Evolutionary conservation across 2,888 invertebrate species (phyloP), one percentile per base, ranked within the genome.

Genomic region (Pemphredon lugubris): DNA sequence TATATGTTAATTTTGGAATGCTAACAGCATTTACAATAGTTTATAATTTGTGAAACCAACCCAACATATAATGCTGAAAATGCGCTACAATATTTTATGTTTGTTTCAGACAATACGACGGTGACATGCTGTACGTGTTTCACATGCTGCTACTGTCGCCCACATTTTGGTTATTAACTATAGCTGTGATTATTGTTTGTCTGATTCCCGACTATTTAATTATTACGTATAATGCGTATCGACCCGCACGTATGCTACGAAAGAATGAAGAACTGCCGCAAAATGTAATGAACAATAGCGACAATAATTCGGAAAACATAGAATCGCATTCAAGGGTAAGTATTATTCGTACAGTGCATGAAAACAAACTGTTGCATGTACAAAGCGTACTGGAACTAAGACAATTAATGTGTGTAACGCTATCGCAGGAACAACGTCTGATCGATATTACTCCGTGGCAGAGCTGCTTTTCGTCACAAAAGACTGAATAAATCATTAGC

Each of bases 101-200:
- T 53, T 47, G 91, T 59, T 66, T 34, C 34, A 92, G 92, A 23
- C 85, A 83, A 30, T 91, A 90, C 74, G 91, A 93, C 68, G 91
- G 91, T 7, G 90, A 91, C 60, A 91, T 94, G 9, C 90, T 92
- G 0, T 92, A 92, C 77, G 93, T 94, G 0, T 94, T 93, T 83
- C 91, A 90, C 0, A 90, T 91, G 13, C 89, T 95, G n/a, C 63
- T 94, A n/a, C 68, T 84, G 0, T 92, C 94, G 0, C 87, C 92
- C 0, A 85, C 92, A 0, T 93, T 94, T 82, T 94, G 93, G 92
- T 74, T 93, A n/a, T 84, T 93, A 13, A 92, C 93, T 40, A 4
- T 92, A 0, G 14, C 92, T 0, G 87, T 92, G 0, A 83, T 92
- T 0, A 85, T 92, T 0, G 87, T 91, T 0, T 90, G 92, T 21